Conservation (phyloP, 2,797 vertebrate species). For the Alca torda region DNA sequence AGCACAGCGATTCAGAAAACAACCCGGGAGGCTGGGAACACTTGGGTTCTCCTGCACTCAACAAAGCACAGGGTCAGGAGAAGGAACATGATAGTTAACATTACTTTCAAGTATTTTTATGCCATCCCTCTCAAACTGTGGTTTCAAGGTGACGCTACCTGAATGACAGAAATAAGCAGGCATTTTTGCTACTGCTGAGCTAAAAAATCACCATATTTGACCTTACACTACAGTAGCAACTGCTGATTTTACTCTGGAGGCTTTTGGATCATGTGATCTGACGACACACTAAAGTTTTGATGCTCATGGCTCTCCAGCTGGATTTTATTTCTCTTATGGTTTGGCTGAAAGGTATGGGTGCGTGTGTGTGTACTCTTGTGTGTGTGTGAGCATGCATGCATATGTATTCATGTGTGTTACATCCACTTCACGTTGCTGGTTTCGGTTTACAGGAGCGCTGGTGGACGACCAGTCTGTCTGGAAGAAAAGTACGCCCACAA, state of each 20-base stretch:
- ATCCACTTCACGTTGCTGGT: slow-evolving; percentile 61
- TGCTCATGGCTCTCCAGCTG: neutral
- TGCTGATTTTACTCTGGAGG: neutral
- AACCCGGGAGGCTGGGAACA: neutral
- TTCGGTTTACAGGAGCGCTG: slow-evolving; percentile 80
- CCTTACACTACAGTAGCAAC: neutral
- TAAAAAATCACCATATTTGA: neutral
- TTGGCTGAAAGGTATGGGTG: neutral
- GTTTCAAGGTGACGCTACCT: neutral
- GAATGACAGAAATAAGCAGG: neutral
- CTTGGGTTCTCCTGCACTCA: neutral
- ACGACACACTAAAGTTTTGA: neutral
- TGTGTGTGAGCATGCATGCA: neutral
- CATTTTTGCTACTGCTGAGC: neutral
- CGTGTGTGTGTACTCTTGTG: neutral
- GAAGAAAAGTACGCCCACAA: slow-evolving; percentile 81
- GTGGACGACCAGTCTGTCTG: slow-evolving; percentile 82
- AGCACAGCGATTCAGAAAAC: neutral
- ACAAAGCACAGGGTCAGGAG: neutral
- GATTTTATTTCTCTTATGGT: slow-evolving; percentile 31
- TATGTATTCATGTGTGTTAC: neutral
- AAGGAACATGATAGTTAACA: neutral
- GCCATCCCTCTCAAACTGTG: neutral
- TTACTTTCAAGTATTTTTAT: neutral
- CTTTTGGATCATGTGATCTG: neutral